Conservation (phyloP, 2,797 vertebrate species). For the Podargus strigoides region DNA sequence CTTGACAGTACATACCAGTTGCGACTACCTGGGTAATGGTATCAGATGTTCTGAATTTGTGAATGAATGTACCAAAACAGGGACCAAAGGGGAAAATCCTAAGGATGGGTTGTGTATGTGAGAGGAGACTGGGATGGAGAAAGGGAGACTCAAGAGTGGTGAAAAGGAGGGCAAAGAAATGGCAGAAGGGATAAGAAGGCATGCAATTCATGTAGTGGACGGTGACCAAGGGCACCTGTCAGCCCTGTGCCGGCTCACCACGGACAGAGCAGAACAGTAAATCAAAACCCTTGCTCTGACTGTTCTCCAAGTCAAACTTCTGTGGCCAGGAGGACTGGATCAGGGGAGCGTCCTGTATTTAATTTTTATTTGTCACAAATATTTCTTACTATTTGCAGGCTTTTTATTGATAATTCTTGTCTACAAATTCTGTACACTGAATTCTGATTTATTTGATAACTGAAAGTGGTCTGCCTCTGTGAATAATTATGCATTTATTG, state of each 20-base stretch:
- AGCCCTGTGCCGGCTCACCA: neutral
- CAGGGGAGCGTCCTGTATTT: neutral
- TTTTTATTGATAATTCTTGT: neutral
- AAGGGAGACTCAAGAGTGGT: neutral
- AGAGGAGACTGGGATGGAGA: neutral
- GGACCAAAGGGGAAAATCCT: neutral
- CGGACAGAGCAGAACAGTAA: neutral
- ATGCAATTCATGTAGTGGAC: fast-evolving
- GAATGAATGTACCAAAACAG: neutral
- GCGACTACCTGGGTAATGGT: neutral
- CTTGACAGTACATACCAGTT: neutral
- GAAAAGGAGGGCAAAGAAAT: neutral
- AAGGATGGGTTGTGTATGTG: neutral
- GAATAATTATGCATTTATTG: neutral
- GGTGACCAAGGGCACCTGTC: neutral
- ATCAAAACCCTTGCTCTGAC: neutral
- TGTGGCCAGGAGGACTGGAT: neutral
- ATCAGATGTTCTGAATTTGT: neutral
- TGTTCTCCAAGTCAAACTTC: neutral
- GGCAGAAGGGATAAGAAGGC: neutral
- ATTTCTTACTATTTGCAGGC: neutral
- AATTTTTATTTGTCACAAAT: neutral
- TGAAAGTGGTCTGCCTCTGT: neutral
- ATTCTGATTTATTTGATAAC: neutral
- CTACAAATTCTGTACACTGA: neutral